Percentiles rank a stretch among this genome's conserved stretches.
These are phyloP conservation scores for Sclerodermus sp. DNA, from an alignment of 2,888 invertebrate species.

Conservation along the genomic window DNA sequence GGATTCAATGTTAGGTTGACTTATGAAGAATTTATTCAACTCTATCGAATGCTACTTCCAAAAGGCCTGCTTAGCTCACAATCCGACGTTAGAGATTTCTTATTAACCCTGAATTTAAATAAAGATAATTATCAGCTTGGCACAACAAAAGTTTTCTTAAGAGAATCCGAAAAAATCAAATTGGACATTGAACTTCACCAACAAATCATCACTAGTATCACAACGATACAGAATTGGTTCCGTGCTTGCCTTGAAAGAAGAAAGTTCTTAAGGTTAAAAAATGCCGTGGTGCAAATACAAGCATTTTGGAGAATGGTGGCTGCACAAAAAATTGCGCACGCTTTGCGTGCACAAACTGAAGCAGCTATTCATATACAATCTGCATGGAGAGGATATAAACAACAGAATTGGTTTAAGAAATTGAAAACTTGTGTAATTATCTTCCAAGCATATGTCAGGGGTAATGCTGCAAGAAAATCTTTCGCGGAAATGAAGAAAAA, in stretches of 20 bases:
- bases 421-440: constrained; percentile 64
- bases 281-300: constrained; percentile 78
- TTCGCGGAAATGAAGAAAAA: constrained; percentile 58
- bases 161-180: constrained; percentile 91
- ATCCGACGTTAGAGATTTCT: constrained; percentile 81
- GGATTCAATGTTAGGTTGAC: constrained; percentile 93
- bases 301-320: constrained; percentile 69
- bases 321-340: constrained; percentile 61
- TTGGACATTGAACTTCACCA: constrained; percentile 90
- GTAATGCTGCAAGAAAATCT: constrained; percentile 66
- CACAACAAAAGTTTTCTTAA: constrained; percentile 86
- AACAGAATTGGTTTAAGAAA: constrained; percentile 69
- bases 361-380: constrained; percentile 75
- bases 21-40: constrained; percentile 91
- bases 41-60: constrained; percentile 87
- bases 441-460: constrained; percentile 76
- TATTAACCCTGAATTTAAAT: constrained; percentile 81
- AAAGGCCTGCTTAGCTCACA: constrained; percentile 85
- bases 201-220: constrained; percentile 90
- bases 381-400: constrained; percentile 73
- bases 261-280: constrained; percentile 73
- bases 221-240: constrained; percentile 90
- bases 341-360: constrained; percentile 60
- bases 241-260: constrained; percentile 77
- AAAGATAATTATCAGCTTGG: constrained; percentile 89